A percentile compares a stretch with the other conserved stretches of the same genome.
These are phyloP conservation scores for Raja brachyura DNA, from an alignment of 2,113 vertebrate genomes.

Conservation along the genomic window DNA sequence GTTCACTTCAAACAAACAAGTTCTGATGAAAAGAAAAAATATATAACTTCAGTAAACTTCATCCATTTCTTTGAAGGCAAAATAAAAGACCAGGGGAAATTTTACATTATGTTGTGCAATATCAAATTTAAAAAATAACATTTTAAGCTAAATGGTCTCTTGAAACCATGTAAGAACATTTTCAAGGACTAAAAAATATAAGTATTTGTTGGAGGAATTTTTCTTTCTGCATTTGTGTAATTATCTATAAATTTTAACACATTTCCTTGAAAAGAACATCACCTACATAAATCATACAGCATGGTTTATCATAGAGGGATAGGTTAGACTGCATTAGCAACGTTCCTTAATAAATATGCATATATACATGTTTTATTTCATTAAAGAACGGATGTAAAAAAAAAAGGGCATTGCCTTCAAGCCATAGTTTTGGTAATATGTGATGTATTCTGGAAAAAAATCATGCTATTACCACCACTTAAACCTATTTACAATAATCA, in stretches of 20 bases:
- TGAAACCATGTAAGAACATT: neutral
- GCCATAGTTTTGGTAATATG: neutral
- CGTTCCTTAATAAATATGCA: neutral
- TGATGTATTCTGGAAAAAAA: neutral
- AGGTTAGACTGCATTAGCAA: neutral
- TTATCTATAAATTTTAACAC: neutral
- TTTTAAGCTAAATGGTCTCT: neutral
- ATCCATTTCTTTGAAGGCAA: neutral
- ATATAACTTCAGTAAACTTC: neutral
- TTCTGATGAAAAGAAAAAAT: neutral
- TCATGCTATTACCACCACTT: neutral
- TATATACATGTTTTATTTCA: neutral
- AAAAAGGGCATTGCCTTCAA: neutral
- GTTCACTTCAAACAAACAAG: neutral
- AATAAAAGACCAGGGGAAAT: neutral
- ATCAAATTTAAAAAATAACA: neutral
- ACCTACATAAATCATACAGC: neutral
- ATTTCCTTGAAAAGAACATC: neutral
- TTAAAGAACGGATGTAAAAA: neutral
- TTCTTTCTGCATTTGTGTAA: neutral
- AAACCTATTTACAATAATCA: neutral
- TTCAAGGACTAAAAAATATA: neutral
- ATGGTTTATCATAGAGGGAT: neutral
- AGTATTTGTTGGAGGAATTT: neutral
- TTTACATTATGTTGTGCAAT: neutral